phyloP scores from a whole-genome alignment of 53 echinoderm and acorn worm species.

The Apostichopus leukothele region DNA sequence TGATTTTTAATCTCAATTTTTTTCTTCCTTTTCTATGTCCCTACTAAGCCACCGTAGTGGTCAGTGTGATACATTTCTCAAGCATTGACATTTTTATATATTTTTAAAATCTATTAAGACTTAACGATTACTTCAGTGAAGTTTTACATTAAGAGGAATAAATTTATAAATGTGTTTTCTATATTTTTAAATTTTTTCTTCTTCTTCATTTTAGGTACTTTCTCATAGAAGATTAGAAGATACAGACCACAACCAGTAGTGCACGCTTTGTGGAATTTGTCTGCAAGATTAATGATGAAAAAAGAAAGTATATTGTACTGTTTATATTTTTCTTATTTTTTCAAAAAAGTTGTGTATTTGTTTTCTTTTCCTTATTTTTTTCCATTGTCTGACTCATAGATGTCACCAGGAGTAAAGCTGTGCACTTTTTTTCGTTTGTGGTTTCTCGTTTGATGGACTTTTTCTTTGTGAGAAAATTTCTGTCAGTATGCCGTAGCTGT shows the following conservation, averaged over 20 bases:
- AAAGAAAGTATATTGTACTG: slow-evolving; percentile 36
- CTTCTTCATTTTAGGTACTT: background rate
- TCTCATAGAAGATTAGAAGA: background rate
- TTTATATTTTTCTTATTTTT: slow-evolving; percentile 34
- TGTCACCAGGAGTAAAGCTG: background rate
- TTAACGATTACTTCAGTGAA: too few relatives aligned
- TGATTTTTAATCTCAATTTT: too few relatives aligned
- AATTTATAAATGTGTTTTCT: too few relatives aligned
- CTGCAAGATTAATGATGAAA: slow-evolving; percentile 18
- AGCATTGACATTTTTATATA: too few relatives aligned
- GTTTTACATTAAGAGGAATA: too few relatives aligned
- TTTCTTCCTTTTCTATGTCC: too few relatives aligned
- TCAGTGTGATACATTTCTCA: too few relatives aligned
- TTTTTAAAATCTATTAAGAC: too few relatives aligned
- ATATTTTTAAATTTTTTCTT: background rate
- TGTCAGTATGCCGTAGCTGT: too few relatives aligned
- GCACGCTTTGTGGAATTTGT: slow-evolving; percentile 31
- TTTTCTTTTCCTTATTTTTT: background rate
- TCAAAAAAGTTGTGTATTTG: background rate
- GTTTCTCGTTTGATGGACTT: too few relatives aligned
- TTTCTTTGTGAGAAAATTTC: too few relatives aligned
- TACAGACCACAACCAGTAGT: slow-evolving; percentile 30
- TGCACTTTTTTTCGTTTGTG: background rate
- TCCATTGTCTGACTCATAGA: background rate
- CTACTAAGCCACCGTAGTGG: too few relatives aligned